Evolutionary conservation across 2,113 vertebrate species (phyloP).

Genomic region (Urocynchramus pylzowi): DNA sequence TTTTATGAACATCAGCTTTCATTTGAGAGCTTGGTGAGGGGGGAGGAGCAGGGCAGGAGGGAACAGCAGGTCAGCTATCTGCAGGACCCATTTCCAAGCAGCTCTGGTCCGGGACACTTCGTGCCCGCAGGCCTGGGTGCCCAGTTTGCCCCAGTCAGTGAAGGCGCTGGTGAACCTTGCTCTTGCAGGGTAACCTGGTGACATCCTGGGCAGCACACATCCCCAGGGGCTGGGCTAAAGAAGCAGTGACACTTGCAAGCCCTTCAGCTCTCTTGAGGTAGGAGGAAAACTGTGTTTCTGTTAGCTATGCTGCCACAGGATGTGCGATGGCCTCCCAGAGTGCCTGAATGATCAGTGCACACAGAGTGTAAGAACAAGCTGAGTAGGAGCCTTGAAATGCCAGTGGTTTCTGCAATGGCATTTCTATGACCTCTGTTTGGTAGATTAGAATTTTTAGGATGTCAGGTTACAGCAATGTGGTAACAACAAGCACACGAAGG

Average conservation of each 20-base stretch:
- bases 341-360: not conserved
- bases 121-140: not conserved
- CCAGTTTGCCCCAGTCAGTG: not conserved
- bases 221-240: not conserved
- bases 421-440: not conserved
- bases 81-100: not conserved
- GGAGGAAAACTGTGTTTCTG: constrained; percentile 25
- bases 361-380: not conserved
- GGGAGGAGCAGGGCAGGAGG: not conserved
- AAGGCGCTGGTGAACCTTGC: not conserved
- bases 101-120: not conserved
- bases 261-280: constrained; percentile 57
- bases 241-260: not conserved
- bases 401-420: not conserved
- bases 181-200: not conserved
- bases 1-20: not conserved
- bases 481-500: not conserved
- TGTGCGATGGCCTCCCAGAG: rapidly evolving
- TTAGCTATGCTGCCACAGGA: not conserved
- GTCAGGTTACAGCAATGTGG: not conserved
- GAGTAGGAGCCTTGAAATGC: not conserved
- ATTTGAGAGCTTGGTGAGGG: not conserved
- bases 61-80: not conserved
- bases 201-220: not conserved
- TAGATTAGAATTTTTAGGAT: constrained; percentile 9